phyloP scores from a whole-genome alignment of 1,140 invertebrate species.

The Sipha flava region DNA sequence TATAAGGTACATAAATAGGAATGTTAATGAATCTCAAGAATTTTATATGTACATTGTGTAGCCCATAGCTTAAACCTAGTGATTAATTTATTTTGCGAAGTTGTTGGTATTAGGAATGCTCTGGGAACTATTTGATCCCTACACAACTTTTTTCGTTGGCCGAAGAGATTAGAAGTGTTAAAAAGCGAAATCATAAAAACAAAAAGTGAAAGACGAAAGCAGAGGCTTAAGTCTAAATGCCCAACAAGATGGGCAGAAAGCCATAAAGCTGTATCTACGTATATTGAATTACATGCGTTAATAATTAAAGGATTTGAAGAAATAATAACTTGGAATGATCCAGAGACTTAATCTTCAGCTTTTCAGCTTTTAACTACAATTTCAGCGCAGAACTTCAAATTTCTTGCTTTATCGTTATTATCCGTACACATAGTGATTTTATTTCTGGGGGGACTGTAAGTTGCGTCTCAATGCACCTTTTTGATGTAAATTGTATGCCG shows the following conservation, averaged over 20 bases:
- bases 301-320: not conserved
- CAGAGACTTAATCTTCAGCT: not conserved
- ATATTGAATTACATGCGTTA: not conserved
- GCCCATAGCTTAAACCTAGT: not conserved
- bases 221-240: not conserved
- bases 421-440: not conserved
- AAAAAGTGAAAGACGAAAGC: not conserved
- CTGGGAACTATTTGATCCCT: not conserved
- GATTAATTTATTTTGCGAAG: not conserved
- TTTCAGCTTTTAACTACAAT: not conserved
- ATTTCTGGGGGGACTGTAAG: too few relatives aligned
- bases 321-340: not conserved
- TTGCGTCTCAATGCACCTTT: too few relatives aligned
- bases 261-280: not conserved
- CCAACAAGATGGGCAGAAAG: not conserved
- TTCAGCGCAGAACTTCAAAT: not conserved
- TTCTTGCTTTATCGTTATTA: not conserved
- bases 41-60: not conserved
- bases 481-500: too few relatives aligned
- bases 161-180: not conserved
- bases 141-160: not conserved
- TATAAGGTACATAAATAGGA: not conserved
- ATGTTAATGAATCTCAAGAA: not conserved
- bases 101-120: not conserved
- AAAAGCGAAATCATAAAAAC: not conserved